Evolutionary conservation across 1,140 invertebrate genomes (phyloP), one percentile per base, ranked within the genome.

Genomic region (Drosophila baimaii): DNA sequence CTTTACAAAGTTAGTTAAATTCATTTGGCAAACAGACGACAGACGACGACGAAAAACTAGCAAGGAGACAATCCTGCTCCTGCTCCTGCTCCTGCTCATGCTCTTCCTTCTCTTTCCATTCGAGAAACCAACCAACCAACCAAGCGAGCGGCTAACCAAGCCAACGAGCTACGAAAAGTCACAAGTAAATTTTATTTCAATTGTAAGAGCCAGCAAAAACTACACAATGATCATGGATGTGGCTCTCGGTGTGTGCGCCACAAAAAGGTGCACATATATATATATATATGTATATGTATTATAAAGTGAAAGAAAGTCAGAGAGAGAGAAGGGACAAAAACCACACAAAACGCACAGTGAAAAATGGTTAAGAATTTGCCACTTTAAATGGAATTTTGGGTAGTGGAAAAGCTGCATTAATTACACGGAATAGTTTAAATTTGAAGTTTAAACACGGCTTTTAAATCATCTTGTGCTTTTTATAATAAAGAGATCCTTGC

Each of bases 1-100:
- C 85, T 89, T 90, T 90, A 89, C 81, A 90, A 89, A 89, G 85
- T 89, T 89, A 90, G 84, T 89, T 89, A 89, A 89, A 89, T 90
- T 89, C 84, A 90, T 90, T 89, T 89, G 77, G 85, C 85, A 89
- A 90, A 89, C 85, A 89, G 77, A 88, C 74, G 77, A 64, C 63
- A 62, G 77, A 65, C 62, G 46, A 17, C 59, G 62, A 68, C 79
- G 61, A 82, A 78, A 76, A 76, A 56, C 46, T 62, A 70, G 63
- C 59, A 51, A 65, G 57, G 72, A 84, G 77, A 83, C 66, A 52
- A n/a, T 9, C 46, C 25, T 15, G 21, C 43, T 46, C 5, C 15
- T 27, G 15, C 46, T 33, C 7, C 49, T 19, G 27, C 49, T 10
- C 10, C 3, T 33, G 0, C 31, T 12, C 31, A 33, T 33, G 10